phyloP scores from a whole-genome alignment of 2,113 vertebrate species.

The Oceanites oceanicus region DNA sequence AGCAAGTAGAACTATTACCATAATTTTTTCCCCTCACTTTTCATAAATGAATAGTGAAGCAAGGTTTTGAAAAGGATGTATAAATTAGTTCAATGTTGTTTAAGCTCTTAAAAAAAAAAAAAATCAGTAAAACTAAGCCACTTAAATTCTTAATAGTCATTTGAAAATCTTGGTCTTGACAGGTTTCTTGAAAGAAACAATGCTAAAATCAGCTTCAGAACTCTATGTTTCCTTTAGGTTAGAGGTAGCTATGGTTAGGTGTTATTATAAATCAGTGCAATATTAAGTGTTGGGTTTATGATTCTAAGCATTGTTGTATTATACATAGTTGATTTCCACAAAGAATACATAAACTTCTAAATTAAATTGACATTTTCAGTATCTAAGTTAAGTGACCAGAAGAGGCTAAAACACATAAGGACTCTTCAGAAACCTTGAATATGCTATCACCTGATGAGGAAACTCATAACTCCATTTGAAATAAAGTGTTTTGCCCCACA shows the following conservation, averaged over 20 bases:
- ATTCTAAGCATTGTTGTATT: neutral
- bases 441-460: neutral
- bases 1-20: neutral
- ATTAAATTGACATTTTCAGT: neutral
- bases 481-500: neutral
- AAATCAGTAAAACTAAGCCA: neutral
- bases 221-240: neutral
- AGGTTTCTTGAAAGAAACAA: neutral
- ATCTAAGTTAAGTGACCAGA: neutral
- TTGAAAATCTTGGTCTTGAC: neutral
- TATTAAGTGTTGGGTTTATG: neutral
- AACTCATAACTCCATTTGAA: neutral
- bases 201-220: neutral
- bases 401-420: neutral
- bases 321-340: neutral
- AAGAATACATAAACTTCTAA: neutral
- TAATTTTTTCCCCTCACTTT: neutral
- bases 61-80: neutral
- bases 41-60: fast-evolving
- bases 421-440: neutral
- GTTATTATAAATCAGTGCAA: neutral
- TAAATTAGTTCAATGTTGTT: neutral
- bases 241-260: neutral
- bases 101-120: neutral
- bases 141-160: neutral